Base-by-base conservation (phyloP, 2,888 invertebrate genomes). In the Brachyopa scutellaris region DNA sequence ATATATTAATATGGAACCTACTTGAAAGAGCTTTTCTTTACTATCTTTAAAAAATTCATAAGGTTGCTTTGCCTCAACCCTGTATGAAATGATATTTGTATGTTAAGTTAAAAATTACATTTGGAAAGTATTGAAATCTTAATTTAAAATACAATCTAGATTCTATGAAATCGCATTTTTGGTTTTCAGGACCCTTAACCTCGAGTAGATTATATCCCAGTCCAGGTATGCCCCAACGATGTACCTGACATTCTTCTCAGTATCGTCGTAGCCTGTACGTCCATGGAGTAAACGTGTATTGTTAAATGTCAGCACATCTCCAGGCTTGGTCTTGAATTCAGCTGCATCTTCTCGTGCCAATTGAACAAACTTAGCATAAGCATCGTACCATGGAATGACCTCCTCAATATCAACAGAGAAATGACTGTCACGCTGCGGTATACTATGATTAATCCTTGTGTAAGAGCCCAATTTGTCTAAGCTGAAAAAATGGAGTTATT, bases 151-250 rank as follows among this genome's bases (percentile, higher is more conserved):
- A n/a, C n/a, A n/a, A n/a, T n/a, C n/a, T n/a, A n/a, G n/a, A n/a
- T n/a, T n/a, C n/a, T n/a, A n/a, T n/a, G n/a, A n/a, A n/a, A 13
- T 8, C 15, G 13, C 21, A 6, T 2, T 36, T 40, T 67, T 69
- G 8, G 76, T 85, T 55, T 88, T 89, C n/a, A 90, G 86, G 33
- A 90, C 88, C 36, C 90, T 86, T 64, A 90, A 69, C 80, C 93
- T 91, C 1, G 95, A 95, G 86, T 94, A 94, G 83, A 95, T 92
- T 86, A 95, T 94, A 88, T 96, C 96, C 95, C 95, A 96, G 87
- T 95, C 95, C 6, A 95, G 88, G 87, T 95, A 96, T 51, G 93
- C 94, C 7, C 96, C 95, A 76, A 95, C 93, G n/a, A 95, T 89
- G 85, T 93, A 93, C 62, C 95, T 88, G 0, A 88, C 86, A 87